Evolutionary conservation across 2,797 vertebrate genomes (phyloP).

Genomic region (Bryconaethiops microstoma): DNA sequence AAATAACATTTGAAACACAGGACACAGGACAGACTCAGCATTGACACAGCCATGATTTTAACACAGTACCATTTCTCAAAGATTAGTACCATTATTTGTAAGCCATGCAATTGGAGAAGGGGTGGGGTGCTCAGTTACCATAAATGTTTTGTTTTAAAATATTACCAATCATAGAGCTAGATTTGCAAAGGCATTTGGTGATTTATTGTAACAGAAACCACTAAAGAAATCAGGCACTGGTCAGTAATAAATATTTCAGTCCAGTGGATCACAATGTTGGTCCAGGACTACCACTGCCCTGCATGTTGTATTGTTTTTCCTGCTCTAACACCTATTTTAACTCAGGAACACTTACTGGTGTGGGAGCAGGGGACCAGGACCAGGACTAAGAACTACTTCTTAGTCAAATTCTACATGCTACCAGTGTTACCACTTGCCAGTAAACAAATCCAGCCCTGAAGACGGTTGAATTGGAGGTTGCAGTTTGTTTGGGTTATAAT

Average conservation of each 20-base stretch:
- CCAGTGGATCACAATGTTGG: too few relatives aligned
- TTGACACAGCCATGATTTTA: conserved; percentile 65
- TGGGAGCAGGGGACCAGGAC: too few relatives aligned
- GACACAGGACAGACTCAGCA: conserved; percentile 72
- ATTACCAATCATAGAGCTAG: conserved; percentile 38
- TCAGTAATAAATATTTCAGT: neutral
- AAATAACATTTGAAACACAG: conserved; percentile 18
- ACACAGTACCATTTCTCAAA: conserved; percentile 64
- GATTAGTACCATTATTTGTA: conserved; percentile 60
- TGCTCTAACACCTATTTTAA: too few relatives aligned
- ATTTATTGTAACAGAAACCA: neutral
- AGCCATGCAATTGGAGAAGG: conserved; percentile 69
- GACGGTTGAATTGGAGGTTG: conserved; percentile 6
- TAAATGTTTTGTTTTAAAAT: neutral
- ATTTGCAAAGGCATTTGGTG: conserved; percentile 32
- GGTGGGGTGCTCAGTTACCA: conserved; percentile 34
- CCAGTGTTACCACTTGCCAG: conserved; percentile 6
- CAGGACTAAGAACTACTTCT: too few relatives aligned
- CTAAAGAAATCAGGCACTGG: neutral
- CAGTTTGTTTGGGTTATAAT: conserved; percentile 5
- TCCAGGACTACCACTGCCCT: too few relatives aligned
- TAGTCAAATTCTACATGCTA: neutral
- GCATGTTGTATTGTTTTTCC: too few relatives aligned
- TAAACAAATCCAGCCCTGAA: conserved; percentile 25
- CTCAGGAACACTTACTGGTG: too few relatives aligned